Conservation (phyloP, 2,888 invertebrate genomes). For the Chrysolina haemoptera region DNA sequence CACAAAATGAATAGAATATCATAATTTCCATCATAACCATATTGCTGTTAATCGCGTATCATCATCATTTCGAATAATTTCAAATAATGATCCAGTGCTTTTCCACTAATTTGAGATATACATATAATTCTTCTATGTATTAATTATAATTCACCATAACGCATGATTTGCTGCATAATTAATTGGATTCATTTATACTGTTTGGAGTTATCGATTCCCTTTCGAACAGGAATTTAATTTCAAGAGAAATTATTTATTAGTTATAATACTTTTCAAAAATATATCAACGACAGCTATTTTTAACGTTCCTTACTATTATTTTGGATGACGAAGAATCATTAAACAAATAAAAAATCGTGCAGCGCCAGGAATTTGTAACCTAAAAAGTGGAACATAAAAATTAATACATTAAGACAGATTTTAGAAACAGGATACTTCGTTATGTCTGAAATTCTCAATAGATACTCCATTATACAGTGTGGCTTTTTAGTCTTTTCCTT, state of each 20-base stretch:
- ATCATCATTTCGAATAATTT: neutral
- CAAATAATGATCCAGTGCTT: neutral
- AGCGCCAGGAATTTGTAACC: too few relatives aligned
- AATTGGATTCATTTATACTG: neutral
- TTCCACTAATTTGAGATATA: neutral
- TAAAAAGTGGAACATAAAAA: too few relatives aligned
- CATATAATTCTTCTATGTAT: neutral
- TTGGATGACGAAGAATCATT: too few relatives aligned
- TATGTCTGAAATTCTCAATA: too few relatives aligned
- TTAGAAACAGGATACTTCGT: too few relatives aligned
- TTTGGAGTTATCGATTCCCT: neutral
- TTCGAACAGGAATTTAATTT: neutral
- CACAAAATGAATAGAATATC: too few relatives aligned
- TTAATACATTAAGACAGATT: too few relatives aligned
- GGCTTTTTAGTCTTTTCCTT: too few relatives aligned
- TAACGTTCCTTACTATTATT: too few relatives aligned
- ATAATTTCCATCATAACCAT: neutral
- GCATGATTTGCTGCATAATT: neutral
- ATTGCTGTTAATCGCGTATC: neutral
- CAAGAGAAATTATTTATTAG: neutral
- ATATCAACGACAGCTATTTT: too few relatives aligned
- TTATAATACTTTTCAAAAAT: neutral
- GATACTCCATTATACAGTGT: too few relatives aligned
- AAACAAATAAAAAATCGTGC: too few relatives aligned
- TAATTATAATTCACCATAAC: neutral